A percentile compares a stretch with the other conserved stretches of the same genome.
These are phyloP conservation scores for Rhizomys pruinosus DNA, from an alignment of 2,113 vertebrate species.

Conservation along the genomic window DNA sequence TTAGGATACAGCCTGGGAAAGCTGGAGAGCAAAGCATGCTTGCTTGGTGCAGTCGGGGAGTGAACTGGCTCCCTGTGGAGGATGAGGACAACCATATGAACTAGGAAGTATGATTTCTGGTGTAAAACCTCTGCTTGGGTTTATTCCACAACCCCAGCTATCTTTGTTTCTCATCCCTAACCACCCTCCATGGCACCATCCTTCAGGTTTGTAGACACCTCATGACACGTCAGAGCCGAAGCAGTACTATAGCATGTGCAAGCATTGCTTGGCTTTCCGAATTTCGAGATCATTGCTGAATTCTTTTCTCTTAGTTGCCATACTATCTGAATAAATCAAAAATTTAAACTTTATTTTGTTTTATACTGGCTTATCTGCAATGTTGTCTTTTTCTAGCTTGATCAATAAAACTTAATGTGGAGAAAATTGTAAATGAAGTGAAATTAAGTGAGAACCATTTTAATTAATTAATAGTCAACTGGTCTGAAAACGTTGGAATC, in stretches of 20 bases:
- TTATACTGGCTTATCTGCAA: not conserved
- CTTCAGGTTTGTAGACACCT: not conserved
- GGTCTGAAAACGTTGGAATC: conserved; percentile 36
- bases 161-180: not conserved
- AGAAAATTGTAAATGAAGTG: conserved; percentile 36
- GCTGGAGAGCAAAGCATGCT: no score
- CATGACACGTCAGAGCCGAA: not conserved
- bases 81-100: rapidly evolving
- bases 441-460: conserved; percentile 57
- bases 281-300: not conserved
- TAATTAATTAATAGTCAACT: conserved; percentile 14
- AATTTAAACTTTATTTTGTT: conserved; percentile 1
- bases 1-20: not conserved
- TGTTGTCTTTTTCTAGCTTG: not conserved
- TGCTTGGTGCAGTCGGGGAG: rapidly evolving
- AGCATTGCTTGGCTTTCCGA: not conserved
- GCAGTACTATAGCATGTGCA: not conserved
- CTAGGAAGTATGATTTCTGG: not conserved
- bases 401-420: conserved; percentile 15
- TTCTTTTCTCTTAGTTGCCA: not conserved
- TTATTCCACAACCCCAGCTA: not conserved
- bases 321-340: not conserved
- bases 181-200: not conserved
- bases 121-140: not conserved
- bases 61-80: not conserved